Conservation (phyloP, 2,888 invertebrate species). For the Gnatocerus cornutus region DNA sequence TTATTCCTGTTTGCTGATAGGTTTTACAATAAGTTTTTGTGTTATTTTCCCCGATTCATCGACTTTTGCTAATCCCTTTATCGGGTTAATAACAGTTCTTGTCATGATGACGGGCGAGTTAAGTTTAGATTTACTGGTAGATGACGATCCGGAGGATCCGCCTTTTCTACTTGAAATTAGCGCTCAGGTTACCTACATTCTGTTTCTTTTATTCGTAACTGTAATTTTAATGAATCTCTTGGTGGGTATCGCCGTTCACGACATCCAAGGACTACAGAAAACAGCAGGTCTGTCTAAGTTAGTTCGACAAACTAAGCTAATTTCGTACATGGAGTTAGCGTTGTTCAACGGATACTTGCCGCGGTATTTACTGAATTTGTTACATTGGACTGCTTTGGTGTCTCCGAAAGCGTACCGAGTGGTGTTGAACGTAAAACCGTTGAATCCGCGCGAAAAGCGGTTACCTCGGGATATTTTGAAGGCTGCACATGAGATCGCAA, state of each 20-base stretch:
- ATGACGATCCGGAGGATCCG: slow-evolving; percentile 84
- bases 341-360: slow-evolving; percentile 87
- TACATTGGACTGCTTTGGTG: slow-evolving; percentile 86
- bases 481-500: slow-evolving; percentile 87
- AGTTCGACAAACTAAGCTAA: slow-evolving; percentile 89
- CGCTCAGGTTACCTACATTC: slow-evolving; percentile 86
- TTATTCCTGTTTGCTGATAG: slow-evolving; percentile 88
- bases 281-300: slow-evolving; percentile 89
- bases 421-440: slow-evolving; percentile 86
- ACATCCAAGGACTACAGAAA: slow-evolving; percentile 89
- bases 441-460: slow-evolving; percentile 88
- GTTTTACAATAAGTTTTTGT: slow-evolving; percentile 91
- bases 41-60: slow-evolving; percentile 89
- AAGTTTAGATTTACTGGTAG: slow-evolving; percentile 83
- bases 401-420: slow-evolving; percentile 88
- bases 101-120: slow-evolving; percentile 94
- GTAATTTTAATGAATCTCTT: slow-evolving; percentile 90
- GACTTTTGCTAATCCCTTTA: slow-evolving; percentile 88
- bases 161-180: slow-evolving; percentile 85
- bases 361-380: slow-evolving; percentile 80
- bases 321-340: slow-evolving; percentile 88
- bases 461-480: slow-evolving; percentile 86
- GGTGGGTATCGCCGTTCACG: slow-evolving; percentile 91
- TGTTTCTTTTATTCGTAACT: slow-evolving; percentile 88
- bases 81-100: slow-evolving; percentile 87